phyloP scores from a whole-genome alignment of 2,113 vertebrate species.

The Amphilophus citrinellus region DNA sequence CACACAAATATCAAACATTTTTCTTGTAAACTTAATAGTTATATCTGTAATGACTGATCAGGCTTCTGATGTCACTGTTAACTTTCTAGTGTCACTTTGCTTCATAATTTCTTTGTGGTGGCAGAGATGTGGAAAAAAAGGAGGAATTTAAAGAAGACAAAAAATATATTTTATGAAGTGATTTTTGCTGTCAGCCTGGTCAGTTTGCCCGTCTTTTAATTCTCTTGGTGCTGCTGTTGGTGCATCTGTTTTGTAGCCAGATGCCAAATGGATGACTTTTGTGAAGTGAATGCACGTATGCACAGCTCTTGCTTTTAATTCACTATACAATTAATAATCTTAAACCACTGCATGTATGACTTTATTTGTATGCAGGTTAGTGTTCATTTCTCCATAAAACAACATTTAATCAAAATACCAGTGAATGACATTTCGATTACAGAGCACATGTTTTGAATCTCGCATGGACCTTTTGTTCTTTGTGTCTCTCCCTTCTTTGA shows the following conservation, averaged over 20 bases:
- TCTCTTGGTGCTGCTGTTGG: neutral
- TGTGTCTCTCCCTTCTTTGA: neutral
- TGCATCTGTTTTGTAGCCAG: too few species aligned
- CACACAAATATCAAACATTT: neutral
- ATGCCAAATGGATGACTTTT: neutral
- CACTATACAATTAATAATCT: fast-evolving
- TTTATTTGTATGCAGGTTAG: neutral
- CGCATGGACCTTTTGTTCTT: neutral
- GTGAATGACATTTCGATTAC: constrained; percentile 31
- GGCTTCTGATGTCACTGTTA: neutral
- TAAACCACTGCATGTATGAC: neutral
- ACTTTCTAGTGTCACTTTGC: too few species aligned
- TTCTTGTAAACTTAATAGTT: neutral
- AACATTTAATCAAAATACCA: constrained; percentile 12
- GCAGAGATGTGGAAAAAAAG: neutral
- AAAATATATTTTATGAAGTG: too few species aligned
- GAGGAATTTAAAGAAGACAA: too few species aligned
- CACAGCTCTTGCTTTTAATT: neutral
- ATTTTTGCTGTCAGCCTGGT: neutral
- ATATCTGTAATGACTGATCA: neutral
- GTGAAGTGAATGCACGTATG: neutral
- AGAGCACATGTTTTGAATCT: constrained; percentile 28
- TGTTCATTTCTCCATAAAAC: neutral
- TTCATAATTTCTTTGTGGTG: neutral
- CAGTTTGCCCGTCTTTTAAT: neutral